Evolutionary conservation across 2,888 invertebrate genomes (phyloP).

Genomic region (Noctua fimbriata): DNA sequence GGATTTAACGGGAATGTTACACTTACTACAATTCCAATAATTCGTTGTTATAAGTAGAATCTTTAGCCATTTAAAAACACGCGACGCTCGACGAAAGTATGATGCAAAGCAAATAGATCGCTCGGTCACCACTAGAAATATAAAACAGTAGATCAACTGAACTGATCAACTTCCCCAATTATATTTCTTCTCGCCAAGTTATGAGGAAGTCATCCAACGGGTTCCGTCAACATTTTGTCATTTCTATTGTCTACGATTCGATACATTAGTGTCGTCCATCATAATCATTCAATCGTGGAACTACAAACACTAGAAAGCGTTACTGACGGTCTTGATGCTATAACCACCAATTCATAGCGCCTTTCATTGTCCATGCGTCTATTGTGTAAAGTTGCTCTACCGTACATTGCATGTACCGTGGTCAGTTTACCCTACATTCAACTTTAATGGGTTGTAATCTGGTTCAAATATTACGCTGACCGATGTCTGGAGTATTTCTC

Average conservation of each 20-base stretch:
- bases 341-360: no score
- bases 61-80: slow-evolving; percentile 2
- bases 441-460: slow-evolving; percentile 41
- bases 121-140: background rate
- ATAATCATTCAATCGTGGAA: background rate
- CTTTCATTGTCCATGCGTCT: background rate
- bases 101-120: slow-evolving; percentile 35
- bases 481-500: slow-evolving; percentile 53
- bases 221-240: background rate
- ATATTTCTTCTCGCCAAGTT: background rate
- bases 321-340: background rate
- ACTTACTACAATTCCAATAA: background rate
- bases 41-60: slow-evolving; percentile 13
- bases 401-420: slow-evolving; percentile 11
- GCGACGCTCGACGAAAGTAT: slow-evolving; percentile 18
- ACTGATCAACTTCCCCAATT: background rate
- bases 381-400: background rate
- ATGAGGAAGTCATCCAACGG: background rate
- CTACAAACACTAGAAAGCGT: background rate
- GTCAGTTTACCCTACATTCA: slow-evolving; percentile 46
- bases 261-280: no score
- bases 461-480: slow-evolving; percentile 23
- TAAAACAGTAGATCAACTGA: slow-evolving; percentile 18
- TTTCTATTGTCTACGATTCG: background rate
- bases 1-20: background rate